A percentile compares a stretch with the other conserved stretches of the same genome.
Conservation (phyloP, 2,797 vertebrate genomes). For the Arnoldichthys spilopterus region DNA sequence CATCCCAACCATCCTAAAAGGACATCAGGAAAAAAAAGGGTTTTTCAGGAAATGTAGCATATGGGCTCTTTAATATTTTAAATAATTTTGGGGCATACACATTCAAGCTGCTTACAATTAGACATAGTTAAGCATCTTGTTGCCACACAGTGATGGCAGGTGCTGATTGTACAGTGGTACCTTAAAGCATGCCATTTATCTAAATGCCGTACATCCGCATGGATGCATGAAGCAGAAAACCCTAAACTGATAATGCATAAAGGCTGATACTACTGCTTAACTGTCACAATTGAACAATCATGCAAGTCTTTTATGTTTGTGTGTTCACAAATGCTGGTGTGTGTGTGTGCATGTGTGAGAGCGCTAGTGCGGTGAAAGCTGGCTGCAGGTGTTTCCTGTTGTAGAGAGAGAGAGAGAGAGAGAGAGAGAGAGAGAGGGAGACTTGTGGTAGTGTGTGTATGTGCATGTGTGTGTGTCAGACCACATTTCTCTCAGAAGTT, state of each 20-base stretch:
- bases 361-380: conserved; percentile 70
- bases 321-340: background rate
- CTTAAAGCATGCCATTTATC: background rate
- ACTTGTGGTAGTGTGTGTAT: conserved; percentile 36
- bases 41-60: too few species aligned
- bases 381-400: conserved; percentile 81
- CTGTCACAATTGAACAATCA: conserved; percentile 47
- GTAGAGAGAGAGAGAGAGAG: conserved; percentile 53
- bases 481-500: too few species aligned
- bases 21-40: too few species aligned
- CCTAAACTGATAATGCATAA: conserved; percentile 27
- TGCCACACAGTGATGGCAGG: background rate
- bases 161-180: background rate
- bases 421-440: conserved; percentile 26
- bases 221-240: conserved; percentile 15
- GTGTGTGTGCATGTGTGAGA: conserved; percentile 45
- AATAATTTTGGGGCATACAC: too few species aligned
- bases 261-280: conserved; percentile 31
- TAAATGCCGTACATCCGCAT: background rate
- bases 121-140: background rate
- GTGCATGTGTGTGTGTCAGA: conserved; percentile 32
- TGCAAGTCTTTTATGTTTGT: conserved; percentile 39
- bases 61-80: too few species aligned
- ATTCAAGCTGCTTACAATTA: background rate
- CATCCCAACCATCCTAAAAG: too few species aligned